Percentiles rank a stretch among this genome's conserved stretches.
phyloP scores from a whole-genome alignment of 2,888 invertebrate species.

The Calameuta pallipes region DNA sequence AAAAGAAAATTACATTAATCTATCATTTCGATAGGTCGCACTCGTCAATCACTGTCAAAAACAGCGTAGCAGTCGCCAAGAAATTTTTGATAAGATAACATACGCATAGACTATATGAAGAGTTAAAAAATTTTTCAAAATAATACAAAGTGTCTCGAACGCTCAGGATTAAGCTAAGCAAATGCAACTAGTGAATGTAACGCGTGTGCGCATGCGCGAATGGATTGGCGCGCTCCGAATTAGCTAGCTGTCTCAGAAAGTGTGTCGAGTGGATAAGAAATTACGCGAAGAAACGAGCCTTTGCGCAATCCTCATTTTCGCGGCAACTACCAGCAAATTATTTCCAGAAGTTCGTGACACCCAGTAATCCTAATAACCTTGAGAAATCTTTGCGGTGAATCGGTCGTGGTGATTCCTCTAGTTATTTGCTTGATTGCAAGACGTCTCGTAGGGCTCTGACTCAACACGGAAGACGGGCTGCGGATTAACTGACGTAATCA shows the following conservation, averaged over 20 bases:
- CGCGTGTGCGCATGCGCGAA: not conserved
- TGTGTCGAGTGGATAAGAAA: not conserved
- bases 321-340: not conserved
- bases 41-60: not conserved
- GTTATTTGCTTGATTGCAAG: not conserved
- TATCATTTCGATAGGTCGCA: not conserved
- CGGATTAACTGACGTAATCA: not conserved
- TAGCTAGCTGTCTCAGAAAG: not conserved
- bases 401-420: not conserved
- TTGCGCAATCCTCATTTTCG: not conserved
- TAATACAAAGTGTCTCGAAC: not conserved
- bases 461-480: not conserved
- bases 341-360: not conserved
- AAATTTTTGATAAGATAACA: not conserved
- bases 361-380: not conserved
- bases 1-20: not conserved
- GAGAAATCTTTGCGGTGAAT: not conserved
- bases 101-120: not conserved
- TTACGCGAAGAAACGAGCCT: not conserved
- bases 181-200: not conserved
- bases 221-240: not conserved
- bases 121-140: not conserved
- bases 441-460: not conserved
- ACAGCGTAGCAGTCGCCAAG: not conserved
- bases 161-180: not conserved